Percentiles rank a stretch among this genome's conserved stretches.
Conservation (phyloP, 2,797 vertebrate genomes). For the Hybognathus amarus region DNA sequence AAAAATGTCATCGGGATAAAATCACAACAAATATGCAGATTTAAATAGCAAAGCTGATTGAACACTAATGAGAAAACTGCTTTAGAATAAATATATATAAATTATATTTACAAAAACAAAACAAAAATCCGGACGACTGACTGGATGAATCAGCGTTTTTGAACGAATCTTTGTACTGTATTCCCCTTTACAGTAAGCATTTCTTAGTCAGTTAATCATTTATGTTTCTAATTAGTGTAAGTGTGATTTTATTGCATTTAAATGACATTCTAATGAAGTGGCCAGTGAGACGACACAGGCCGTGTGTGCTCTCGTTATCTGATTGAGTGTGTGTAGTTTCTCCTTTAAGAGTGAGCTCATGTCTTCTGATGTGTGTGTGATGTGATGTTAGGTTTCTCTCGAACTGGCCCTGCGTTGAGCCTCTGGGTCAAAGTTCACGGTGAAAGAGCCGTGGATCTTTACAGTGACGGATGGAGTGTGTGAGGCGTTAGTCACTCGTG, state of each 20-base stretch:
- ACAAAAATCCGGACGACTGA: no score
- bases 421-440: neutral
- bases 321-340: no score
- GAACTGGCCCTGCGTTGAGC: neutral
- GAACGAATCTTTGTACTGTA: no score
- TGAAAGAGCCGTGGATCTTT: neutral
- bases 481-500: constrained; percentile 21
- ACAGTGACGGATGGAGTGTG: neutral
- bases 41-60: no score
- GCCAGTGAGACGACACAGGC: neutral
- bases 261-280: neutral
- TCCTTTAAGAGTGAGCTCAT: neutral
- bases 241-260: neutral
- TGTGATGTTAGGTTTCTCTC: neutral
- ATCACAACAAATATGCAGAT: no score
- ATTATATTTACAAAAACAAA: no score
- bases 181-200: no score
- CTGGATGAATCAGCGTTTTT: no score
- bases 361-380: neutral
- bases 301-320: neutral
- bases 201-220: neutral
- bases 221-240: neutral
- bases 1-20: no score
- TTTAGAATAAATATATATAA: no score
- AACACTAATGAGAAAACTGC: no score